phyloP scores from a whole-genome alignment of 2,888 invertebrate species.

The Melikaiella ostensackeni region DNA sequence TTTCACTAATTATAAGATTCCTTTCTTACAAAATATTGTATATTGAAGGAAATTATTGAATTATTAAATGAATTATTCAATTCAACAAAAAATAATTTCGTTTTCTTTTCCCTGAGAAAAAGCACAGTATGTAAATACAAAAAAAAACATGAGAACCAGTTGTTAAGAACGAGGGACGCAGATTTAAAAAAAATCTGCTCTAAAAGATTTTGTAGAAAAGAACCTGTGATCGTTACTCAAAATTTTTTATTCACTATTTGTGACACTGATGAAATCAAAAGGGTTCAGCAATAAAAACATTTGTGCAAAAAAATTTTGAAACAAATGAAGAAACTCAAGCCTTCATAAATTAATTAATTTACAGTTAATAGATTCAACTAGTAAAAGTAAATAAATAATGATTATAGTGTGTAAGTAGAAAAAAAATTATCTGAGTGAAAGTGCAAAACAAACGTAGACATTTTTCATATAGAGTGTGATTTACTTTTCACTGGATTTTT shows the following conservation, averaged over 20 bases:
- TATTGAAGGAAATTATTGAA: constrained; percentile 29
- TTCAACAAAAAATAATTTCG: neutral
- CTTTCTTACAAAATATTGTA: neutral
- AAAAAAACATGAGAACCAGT: neutral
- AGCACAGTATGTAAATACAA: constrained; percentile 23
- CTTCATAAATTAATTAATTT: neutral
- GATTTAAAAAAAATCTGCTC: neutral
- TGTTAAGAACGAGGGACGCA: too few relatives aligned
- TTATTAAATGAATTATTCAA: constrained; percentile 6
- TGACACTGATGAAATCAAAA: neutral
- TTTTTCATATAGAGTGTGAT: neutral
- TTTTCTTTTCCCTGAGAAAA: constrained; percentile 11
- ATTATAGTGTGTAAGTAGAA: neutral
- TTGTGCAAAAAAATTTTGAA: neutral
- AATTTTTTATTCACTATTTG: neutral
- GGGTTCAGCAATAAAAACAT: neutral
- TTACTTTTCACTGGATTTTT: constrained; percentile 2
- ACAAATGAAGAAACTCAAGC: neutral
- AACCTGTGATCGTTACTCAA: neutral
- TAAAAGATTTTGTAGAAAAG: neutral
- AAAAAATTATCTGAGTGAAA: neutral
- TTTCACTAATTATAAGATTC: neutral
- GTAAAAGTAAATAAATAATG: neutral
- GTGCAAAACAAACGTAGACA: neutral
- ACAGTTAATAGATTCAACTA: neutral